Percentiles rank a stretch among this genome's conserved stretches.
phyloP scores from a whole-genome alignment of 2,113 vertebrate genomes.

The Chaetops frenatus region DNA sequence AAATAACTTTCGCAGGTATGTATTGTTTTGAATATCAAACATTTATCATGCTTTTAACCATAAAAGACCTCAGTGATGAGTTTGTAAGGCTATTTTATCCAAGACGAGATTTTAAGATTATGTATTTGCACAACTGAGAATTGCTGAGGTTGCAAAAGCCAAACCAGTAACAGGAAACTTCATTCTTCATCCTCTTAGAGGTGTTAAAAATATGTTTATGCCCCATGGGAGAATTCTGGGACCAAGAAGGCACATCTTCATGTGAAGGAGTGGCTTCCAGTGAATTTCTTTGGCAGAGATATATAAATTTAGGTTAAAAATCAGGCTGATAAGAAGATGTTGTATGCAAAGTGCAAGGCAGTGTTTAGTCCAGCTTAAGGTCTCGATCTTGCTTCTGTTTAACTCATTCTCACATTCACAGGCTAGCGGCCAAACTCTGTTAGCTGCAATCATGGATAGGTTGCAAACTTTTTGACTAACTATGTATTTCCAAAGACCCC shows the following conservation, averaged over 20 bases:
- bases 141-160: not conserved
- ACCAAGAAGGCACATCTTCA: not conserved
- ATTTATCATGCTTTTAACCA: not conserved
- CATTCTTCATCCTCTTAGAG: not conserved
- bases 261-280: not conserved
- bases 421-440: not conserved
- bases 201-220: not conserved
- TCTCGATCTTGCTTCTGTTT: not conserved
- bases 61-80: not conserved
- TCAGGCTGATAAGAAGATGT: not conserved
- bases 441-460: not conserved
- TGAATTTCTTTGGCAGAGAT: not conserved
- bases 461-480: not conserved
- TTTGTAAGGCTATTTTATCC: not conserved
- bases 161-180: not conserved
- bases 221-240: not conserved
- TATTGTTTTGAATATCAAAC: not conserved
- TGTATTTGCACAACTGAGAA: not conserved
- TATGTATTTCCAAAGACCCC: not conserved
- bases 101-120: not conserved
- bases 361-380: not conserved
- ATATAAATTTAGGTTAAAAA: not conserved
- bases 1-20: not conserved
- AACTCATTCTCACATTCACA: not conserved
- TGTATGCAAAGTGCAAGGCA: not conserved